Evolutionary conservation across 2,113 vertebrate species (phyloP).

Genomic region (Origma solitaria): DNA sequence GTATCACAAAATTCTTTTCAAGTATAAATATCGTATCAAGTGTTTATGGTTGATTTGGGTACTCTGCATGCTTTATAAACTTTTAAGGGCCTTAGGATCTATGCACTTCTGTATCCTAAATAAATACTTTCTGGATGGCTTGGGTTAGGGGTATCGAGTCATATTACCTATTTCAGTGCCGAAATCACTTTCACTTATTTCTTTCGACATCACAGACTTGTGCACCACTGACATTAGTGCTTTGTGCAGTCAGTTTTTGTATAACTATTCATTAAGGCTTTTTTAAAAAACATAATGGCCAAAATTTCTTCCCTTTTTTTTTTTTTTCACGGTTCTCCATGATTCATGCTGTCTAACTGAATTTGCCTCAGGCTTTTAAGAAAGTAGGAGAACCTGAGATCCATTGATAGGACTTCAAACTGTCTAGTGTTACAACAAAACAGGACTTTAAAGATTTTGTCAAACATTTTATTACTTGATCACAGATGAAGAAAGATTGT

Average conservation of each 20-base stretch:
- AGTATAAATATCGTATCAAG: not conserved
- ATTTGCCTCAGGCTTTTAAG: not conserved
- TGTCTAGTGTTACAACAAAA: not conserved
- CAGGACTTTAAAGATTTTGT: not conserved
- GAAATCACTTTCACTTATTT: not conserved
- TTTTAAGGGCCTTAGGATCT: not conserved
- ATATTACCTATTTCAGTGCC: not conserved
- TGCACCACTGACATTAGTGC: not conserved
- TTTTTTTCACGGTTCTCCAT: rapidly evolving
- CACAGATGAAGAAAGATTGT: not conserved
- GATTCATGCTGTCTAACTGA: not conserved
- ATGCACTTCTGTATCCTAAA: not conserved
- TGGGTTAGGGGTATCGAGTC: not conserved
- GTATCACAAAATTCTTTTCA: not conserved
- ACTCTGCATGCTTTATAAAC: not conserved
- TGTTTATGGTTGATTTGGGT: not conserved
- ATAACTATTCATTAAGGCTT: not conserved
- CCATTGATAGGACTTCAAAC: not conserved
- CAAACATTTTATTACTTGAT: not conserved
- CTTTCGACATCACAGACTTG: not conserved
- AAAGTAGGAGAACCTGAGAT: not conserved
- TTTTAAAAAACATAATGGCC: not conserved
- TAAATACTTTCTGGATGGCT: not conserved
- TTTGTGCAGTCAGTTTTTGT: not conserved
- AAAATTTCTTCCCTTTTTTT: not conserved